These are phyloP conservation scores for Ferdinandea cuprea DNA, from an alignment of 2,888 invertebrate species.

Conservation along the genomic window DNA sequence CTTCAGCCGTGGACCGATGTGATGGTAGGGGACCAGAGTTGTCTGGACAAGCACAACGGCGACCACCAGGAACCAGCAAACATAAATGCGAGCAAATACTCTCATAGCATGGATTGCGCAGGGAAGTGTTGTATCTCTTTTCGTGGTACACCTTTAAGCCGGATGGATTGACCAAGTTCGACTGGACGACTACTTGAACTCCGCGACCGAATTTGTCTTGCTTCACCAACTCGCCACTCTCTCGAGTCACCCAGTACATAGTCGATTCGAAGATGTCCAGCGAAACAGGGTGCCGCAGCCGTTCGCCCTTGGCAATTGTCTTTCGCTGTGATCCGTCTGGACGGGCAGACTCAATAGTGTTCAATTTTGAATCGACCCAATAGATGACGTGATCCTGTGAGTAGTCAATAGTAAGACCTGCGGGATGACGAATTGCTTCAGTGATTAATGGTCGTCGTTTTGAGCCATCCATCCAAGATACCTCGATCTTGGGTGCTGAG, in stretches of 20 bases:
- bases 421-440: constrained; percentile 92
- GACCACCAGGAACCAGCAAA: constrained; percentile 93
- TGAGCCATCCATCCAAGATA: constrained; percentile 98
- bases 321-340: constrained; percentile 91
- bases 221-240: constrained; percentile 92
- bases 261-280: constrained; percentile 97
- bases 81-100: constrained; percentile 96
- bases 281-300: constrained; percentile 90
- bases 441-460: constrained; percentile 92
- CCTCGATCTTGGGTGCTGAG: constrained; percentile 95
- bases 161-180: constrained; percentile 93
- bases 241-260: constrained; percentile 96
- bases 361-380: constrained; percentile 97
- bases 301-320: constrained; percentile 89
- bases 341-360: constrained; percentile 93
- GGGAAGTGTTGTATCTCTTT: constrained; percentile 90
- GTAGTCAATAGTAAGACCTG: constrained; percentile 95
- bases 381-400: constrained; percentile 94
- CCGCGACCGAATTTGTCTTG: constrained; percentile 99
- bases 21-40: constrained; percentile 84
- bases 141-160: constrained; percentile 94
- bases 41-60: constrained; percentile 96
- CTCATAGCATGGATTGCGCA: constrained; percentile 87
- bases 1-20: constrained; percentile 86
- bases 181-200: constrained; percentile 91